These are phyloP conservation scores for Eupithecia subfuscata DNA, from an alignment of 2,888 invertebrate species.

Conservation along the genomic window DNA sequence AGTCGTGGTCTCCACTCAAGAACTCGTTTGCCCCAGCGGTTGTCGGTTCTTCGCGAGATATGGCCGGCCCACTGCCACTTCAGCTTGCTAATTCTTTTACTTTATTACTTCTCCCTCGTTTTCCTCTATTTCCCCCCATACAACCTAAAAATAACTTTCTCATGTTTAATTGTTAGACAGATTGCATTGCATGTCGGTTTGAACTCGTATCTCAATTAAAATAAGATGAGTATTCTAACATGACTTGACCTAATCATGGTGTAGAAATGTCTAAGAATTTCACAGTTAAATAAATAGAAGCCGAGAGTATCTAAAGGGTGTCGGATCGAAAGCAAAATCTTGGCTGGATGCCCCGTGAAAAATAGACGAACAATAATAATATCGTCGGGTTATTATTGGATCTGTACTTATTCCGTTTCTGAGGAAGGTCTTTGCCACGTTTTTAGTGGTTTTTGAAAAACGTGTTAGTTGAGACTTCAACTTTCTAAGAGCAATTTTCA, in stretches of 20 bases:
- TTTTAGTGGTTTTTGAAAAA: slow-evolving; percentile 5
- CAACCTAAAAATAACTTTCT: no score
- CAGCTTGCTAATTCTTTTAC: no score
- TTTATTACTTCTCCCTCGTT: no score
- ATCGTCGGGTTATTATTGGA: slow-evolving; percentile 34
- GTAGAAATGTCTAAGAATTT: not conserved
- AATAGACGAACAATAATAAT: slow-evolving; percentile 41
- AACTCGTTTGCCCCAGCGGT: no score
- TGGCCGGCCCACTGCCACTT: no score
- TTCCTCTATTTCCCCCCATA: no score
- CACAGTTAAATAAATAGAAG: slow-evolving; percentile 5
- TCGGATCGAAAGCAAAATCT: slow-evolving; percentile 31
- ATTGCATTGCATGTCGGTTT: no score
- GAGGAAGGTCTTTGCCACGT: slow-evolving; percentile 21
- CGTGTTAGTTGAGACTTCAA: not conserved
- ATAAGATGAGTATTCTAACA: not conserved
- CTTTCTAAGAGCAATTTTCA: not conserved
- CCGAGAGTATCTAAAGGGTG: slow-evolving; percentile 27
- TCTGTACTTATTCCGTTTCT: slow-evolving; percentile 34
- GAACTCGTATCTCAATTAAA: no score
- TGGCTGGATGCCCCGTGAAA: slow-evolving; percentile 43
- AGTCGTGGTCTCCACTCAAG: no score
- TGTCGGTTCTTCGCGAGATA: no score
- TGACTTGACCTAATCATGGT: not conserved
- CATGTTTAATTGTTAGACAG: no score